phyloP scores from a whole-genome alignment of 2,797 vertebrate genomes.

The Typhlichthys eigenmanni region DNA sequence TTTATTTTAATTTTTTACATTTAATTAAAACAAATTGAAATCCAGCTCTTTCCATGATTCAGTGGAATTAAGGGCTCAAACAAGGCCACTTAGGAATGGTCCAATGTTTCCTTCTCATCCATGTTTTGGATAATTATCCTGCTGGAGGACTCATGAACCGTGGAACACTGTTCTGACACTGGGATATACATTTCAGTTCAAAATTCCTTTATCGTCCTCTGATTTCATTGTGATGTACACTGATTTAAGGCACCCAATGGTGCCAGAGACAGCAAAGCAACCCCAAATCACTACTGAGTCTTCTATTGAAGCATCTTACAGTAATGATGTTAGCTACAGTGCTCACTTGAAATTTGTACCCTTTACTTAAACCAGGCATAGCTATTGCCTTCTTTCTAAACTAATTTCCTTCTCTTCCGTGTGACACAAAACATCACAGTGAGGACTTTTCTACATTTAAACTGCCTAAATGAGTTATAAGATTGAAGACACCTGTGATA shows the following conservation, averaged over 20 bases:
- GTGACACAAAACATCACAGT: background rate
- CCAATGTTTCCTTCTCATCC: slow-evolving; percentile 1
- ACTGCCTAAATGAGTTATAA: background rate
- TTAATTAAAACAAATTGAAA: too few relatives aligned
- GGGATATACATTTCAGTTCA: background rate
- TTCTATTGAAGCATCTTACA: too few relatives aligned
- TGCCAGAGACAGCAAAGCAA: background rate
- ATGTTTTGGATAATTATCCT: background rate
- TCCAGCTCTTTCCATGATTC: background rate
- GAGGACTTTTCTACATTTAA: background rate
- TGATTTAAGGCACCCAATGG: background rate
- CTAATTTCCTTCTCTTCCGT: too few relatives aligned
- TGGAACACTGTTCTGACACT: background rate
- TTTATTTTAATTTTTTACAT: too few relatives aligned
- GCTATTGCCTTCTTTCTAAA: too few relatives aligned
- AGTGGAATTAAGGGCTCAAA: background rate
- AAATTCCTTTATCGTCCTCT: too few relatives aligned
- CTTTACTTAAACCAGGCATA: too few relatives aligned
- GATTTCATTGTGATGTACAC: background rate
- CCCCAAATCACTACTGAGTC: background rate
- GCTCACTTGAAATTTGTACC: too few relatives aligned
- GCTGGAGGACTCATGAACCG: background rate
- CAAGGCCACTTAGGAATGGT: background rate
- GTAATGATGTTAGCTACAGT: too few relatives aligned
- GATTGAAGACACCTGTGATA: background rate